Percentiles rank a stretch among this genome's conserved stretches.
Evolutionary conservation across 1,140 invertebrate genomes (phyloP).

Genomic region (Nephotettix cincticeps): DNA sequence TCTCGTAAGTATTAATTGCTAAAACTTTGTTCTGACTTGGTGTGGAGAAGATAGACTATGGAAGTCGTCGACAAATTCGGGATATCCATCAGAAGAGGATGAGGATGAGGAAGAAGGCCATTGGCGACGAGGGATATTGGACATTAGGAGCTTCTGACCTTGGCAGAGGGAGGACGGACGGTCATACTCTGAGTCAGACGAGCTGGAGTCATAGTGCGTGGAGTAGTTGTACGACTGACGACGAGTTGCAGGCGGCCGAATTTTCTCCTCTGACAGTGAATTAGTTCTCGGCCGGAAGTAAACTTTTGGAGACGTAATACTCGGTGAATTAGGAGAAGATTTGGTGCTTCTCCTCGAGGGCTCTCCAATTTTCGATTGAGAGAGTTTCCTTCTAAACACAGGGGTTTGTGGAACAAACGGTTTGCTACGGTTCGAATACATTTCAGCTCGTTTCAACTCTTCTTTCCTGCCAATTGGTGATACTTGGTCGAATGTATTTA

Average conservation of each 20-base stretch:
- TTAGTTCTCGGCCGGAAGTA: constrained; percentile 19
- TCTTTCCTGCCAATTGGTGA: neutral
- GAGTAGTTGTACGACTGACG: constrained; percentile 26
- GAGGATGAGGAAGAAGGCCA: constrained; percentile 33
- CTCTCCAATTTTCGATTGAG: constrained; percentile 12
- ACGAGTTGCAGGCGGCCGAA: neutral
- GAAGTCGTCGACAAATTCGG: constrained; percentile 34
- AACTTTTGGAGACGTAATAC: constrained; percentile 13
- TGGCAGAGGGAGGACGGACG: neutral
- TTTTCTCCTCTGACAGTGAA: constrained; percentile 25
- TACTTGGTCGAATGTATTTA: neutral
- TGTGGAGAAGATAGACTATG: constrained; percentile 17
- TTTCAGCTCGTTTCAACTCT: neutral
- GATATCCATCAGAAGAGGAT: constrained; percentile 30
- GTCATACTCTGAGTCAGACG: constrained; percentile 35
- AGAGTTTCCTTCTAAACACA: constrained; percentile 25
- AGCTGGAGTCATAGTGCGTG: constrained; percentile 29
- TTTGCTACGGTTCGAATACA: neutral
- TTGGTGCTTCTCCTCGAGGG: constrained; percentile 18
- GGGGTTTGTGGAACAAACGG: constrained; percentile 25
- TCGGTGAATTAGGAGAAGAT: constrained; percentile 30
- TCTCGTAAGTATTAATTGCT: neutral
- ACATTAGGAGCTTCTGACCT: constrained; percentile 27
- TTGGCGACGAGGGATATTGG: constrained; percentile 10
- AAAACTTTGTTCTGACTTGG: constrained; percentile 29